Evolutionary conservation across 2,113 vertebrate genomes (phyloP).

Genomic region (Mobula birostris): DNA sequence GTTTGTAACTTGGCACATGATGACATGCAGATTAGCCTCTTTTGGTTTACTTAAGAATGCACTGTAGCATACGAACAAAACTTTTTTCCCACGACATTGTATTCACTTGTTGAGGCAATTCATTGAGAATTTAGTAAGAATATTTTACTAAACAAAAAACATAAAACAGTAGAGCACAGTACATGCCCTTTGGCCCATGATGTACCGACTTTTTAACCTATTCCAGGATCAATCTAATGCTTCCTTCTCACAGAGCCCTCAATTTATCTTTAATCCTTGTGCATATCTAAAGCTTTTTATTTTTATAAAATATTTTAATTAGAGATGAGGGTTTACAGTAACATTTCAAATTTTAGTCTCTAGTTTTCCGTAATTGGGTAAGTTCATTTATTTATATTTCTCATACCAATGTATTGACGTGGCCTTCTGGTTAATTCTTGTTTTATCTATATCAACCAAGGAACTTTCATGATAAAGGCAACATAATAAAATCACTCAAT

Average conservation of each 20-base stretch:
- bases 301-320: background rate
- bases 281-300: background rate
- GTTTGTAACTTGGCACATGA: background rate
- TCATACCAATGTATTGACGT: background rate
- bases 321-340: background rate
- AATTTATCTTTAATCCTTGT: no score
- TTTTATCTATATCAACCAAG: background rate
- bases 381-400: slow-evolving; percentile 4
- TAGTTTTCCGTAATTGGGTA: background rate
- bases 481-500: background rate
- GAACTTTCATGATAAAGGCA: background rate
- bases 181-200: no score
- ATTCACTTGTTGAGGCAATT: background rate
- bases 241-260: no score
- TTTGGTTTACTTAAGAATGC: slow-evolving; percentile 3
- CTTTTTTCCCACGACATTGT: slow-evolving; percentile 25
- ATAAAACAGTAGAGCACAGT: no score
- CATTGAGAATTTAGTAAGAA: background rate
- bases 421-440: background rate
- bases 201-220: no score
- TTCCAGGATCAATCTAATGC: no score
- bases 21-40: slow-evolving; percentile 13
- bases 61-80: background rate
- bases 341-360: background rate
- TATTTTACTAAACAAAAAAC: background rate